Base-by-base conservation (phyloP, 2,888 invertebrate species). In the Mimumesa dahlbomi region DNA sequence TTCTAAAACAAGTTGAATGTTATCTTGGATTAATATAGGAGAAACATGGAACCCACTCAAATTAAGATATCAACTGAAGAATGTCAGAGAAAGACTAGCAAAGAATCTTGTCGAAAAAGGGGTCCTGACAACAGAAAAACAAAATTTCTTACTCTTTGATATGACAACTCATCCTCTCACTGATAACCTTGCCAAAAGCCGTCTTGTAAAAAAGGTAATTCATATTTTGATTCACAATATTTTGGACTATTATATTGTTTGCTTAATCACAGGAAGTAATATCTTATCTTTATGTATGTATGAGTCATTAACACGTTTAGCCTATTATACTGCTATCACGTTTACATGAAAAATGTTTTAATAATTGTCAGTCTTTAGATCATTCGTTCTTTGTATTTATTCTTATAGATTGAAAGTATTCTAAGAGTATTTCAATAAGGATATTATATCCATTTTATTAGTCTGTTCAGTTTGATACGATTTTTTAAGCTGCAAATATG, bases 11-110 rank as follows among this genome's bases (percentile, higher is more conserved):
- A 42, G 49, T 38, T 66, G 9, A 46, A 58, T 53, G 40, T 49
- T 53, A 5, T 29, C 31, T 53, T 52, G 3, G 40, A 61, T 22
- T 52, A 1, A 90, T 90, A 65, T 87, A 96, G 98, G 98, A 83
- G 99, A 99, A 92, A 99, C 99, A 81, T 99, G 99, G 99, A 99
- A 99, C 91, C 99, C 99, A 29, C 92, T 99, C 88, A 99, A 99
- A 90, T 92, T 99, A 82, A 94, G 97, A 85, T 99, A 98, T 91
- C 99, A 99, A 90, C 91, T 99, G 87, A 96, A 99, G 90, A 99
- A 99, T 92, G 99, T 99, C 2, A 93, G 99, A 81, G 99, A 99
- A 91, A 93, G 99, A 86, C 93, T 99, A 88, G 99, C 99, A 45
- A 99, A 99, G 91, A 99, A 99, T 92, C 93, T 99, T 84, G 99